phyloP scores from a whole-genome alignment of 2,113 vertebrate species.

The Festucalex cinctus region DNA sequence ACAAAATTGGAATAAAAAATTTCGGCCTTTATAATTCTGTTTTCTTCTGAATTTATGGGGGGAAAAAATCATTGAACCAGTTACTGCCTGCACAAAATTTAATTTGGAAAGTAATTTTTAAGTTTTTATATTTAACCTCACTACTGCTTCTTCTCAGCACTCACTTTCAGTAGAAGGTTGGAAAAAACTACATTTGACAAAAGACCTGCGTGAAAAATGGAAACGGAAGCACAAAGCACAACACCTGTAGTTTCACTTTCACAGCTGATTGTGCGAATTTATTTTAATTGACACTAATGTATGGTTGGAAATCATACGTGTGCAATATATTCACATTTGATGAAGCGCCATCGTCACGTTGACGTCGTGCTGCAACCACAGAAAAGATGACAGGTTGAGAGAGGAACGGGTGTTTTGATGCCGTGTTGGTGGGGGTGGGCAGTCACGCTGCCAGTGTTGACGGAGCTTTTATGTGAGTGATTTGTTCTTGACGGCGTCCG shows the following conservation, averaged over 20 bases:
- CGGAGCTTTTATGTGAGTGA: constrained; percentile 33
- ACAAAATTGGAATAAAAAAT: no score
- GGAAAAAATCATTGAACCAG: no score
- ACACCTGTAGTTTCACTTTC: not conserved
- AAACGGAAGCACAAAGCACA: no score
- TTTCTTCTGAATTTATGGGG: no score
- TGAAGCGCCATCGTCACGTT: constrained; percentile 8
- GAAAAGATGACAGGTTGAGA: constrained; percentile 9
- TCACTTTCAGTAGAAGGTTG: no score
- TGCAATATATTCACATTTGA: constrained; percentile 15
- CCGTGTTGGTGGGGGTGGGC: not conserved
- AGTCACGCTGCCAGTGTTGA: constrained; percentile 14
- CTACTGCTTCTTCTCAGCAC: no score
- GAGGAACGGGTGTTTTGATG: not conserved
- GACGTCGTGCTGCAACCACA: not conserved
- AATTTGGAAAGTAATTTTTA: no score
- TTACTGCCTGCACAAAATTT: no score
- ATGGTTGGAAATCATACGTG: not conserved
- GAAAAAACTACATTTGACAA: no score
- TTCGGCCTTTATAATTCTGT: no score
- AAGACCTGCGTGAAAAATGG: no score
- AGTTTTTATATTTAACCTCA: no score
- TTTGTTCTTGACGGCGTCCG: constrained; percentile 31
- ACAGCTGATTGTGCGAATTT: not conserved
- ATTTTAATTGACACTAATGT: not conserved